Evolutionary conservation across 2,797 vertebrate genomes (phyloP), one percentile per base, ranked within the genome.

Genomic region (Schizopygopsis malacanthus): DNA sequence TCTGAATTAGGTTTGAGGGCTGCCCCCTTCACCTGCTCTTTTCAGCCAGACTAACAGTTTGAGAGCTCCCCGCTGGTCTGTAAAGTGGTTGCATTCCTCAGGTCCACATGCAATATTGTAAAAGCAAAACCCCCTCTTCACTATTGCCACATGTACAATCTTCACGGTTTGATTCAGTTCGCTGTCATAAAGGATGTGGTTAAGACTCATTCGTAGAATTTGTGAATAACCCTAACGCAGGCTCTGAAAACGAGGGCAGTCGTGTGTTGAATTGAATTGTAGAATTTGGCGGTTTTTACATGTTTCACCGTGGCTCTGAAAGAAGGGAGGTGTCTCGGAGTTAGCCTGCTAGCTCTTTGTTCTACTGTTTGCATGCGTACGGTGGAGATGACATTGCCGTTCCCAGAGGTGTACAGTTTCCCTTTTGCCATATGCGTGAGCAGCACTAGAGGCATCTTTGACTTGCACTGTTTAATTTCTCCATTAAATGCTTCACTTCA

Each of bases 321-420:
- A 25, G 4, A 72, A 67, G 41, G 67, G 65, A 72, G 65, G 45
- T 79, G 25, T 75, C 47, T 67, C 61, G 70, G 22, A 50, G 71
- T n/a, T 85, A 47, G n/a, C 67, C 54, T 70, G 41, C 39, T 41
- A 39, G 39, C 25, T 83, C 47, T 88, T 82, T 79, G 83, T 88
- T 86, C 84, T 65, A 20, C 39, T 81, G 33, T 79, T 78, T 83
- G 76, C 84, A 72, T 39, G 79, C 2, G 41, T 73, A 72, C 76
- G 61, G 84, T 43, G 59, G 69, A 70, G 22, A 80, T 75, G 25
- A 52, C 56, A 71, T 86, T 71, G 63, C 41, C 45, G 22, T 82
- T 88, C 87, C 82, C 85, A 84, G 81, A 87, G 85, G 87, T 86
- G 78, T 86, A 73, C 82, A 67, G 72, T 86, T 86, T 88, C 87